Conservation (phyloP, 2,113 vertebrate genomes). For the Dicrurus megarhynchus region DNA sequence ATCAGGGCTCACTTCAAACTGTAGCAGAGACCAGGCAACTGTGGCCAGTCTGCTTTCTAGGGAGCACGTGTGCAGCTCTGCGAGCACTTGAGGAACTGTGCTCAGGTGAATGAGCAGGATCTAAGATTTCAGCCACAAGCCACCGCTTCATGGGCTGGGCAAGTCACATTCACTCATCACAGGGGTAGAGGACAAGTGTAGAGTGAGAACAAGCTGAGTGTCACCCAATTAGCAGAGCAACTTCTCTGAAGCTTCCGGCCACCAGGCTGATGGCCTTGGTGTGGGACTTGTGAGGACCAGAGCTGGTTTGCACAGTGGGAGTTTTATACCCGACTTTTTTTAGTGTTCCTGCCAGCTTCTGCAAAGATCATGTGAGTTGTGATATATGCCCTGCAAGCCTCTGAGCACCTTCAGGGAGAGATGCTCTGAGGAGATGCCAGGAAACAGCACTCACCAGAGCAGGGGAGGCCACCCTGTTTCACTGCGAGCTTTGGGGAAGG, state of each 20-base stretch:
- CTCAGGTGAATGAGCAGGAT: neutral
- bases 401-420: neutral
- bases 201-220: neutral
- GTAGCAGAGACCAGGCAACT: neutral
- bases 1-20: neutral
- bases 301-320: neutral
- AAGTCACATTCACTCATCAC: neutral
- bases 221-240: neutral
- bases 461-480: neutral
- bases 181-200: neutral
- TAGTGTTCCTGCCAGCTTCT: neutral
- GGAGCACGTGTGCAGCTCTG: neutral
- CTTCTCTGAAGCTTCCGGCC: neutral
- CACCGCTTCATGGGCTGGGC: neutral
- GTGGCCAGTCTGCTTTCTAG: neutral
- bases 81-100: neutral
- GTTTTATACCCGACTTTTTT: neutral
- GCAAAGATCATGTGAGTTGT: neutral
- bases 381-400: neutral
- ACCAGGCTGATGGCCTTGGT: rapidly evolving
- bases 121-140: neutral
- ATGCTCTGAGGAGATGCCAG: neutral
- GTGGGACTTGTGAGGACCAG: neutral
- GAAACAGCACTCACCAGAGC: neutral
- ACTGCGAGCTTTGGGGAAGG: neutral